Percentiles rank a stretch among this genome's conserved stretches.
These are phyloP conservation scores for Orchesellides sinensis DNA, from an alignment of 2,888 invertebrate genomes.

Conservation along the genomic window DNA sequence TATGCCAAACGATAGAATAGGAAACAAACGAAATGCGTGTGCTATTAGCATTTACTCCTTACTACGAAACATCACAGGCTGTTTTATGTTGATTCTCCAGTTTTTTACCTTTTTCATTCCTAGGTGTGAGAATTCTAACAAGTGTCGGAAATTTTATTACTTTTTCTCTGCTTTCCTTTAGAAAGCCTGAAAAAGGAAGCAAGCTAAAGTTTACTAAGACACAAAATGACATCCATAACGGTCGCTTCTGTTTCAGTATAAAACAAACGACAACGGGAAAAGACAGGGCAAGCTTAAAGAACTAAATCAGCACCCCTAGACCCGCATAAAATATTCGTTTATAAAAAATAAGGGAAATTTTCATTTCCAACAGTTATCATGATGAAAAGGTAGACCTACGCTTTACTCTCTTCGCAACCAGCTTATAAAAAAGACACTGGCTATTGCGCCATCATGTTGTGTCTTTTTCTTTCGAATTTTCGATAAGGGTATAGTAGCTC, in stretches of 20 bases:
- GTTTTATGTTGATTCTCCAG: slow-evolving; percentile 57
- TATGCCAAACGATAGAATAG: background rate
- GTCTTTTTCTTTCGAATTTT: background rate
- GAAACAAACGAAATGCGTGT: background rate
- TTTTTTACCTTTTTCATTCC: slow-evolving; percentile 21
- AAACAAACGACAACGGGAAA: slow-evolving; percentile 22
- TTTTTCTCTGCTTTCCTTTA: slow-evolving; percentile 27
- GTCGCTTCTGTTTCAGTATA: slow-evolving; percentile 22
- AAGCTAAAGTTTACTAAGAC: slow-evolving; percentile 27
- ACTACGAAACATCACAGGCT: background rate
- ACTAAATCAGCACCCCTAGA: slow-evolving; percentile 31
- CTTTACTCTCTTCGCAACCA: background rate
- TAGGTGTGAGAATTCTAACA: slow-evolving; percentile 67
- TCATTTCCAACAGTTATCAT: slow-evolving; percentile 35
- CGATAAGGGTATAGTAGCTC: slow-evolving; percentile 14
- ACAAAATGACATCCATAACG: slow-evolving; percentile 31
- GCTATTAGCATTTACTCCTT: slow-evolving; percentile 8
- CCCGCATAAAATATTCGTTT: slow-evolving; percentile 55
- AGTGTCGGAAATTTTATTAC: slow-evolving; percentile 69
- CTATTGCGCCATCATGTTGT: background rate
- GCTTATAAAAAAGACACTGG: background rate
- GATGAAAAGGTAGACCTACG: slow-evolving; percentile 21
- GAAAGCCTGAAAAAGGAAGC: background rate
- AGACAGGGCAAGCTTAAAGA: slow-evolving; percentile 1
- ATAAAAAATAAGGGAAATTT: slow-evolving; percentile 42